These are phyloP conservation scores for Furcifer pardalis DNA, from an alignment of 2,797 vertebrate genomes.

Conservation along the genomic window DNA sequence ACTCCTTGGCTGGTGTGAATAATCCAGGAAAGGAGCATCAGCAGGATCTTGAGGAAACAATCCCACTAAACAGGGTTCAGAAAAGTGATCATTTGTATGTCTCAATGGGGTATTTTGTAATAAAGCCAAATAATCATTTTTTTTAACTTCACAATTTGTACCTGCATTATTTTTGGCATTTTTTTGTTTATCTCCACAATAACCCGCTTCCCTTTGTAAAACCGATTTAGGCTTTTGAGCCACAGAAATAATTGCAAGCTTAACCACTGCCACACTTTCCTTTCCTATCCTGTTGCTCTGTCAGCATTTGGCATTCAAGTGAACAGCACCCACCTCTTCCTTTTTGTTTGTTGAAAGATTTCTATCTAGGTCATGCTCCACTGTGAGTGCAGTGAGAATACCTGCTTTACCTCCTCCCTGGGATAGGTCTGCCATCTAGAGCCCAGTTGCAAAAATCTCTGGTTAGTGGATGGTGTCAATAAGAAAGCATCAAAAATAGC, in stretches of 20 bases:
- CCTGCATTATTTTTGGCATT: not conserved
- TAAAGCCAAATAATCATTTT: not conserved
- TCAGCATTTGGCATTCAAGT: constrained; percentile 9
- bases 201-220: not conserved
- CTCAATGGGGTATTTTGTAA: no score
- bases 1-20: not conserved
- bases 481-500: not conserved
- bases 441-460: not conserved
- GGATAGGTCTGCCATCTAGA: constrained; percentile 7
- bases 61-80: not conserved
- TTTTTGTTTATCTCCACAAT: not conserved
- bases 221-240: not conserved
- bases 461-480: not conserved
- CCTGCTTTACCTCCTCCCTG: not conserved
- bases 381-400: not conserved
- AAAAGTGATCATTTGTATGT: not conserved
- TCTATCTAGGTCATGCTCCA: constrained; percentile 29
- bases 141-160: not conserved
- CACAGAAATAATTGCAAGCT: constrained; percentile 12
- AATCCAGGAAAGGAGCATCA: not conserved
- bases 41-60: not conserved
- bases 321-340: not conserved
- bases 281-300: not conserved
- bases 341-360: constrained; percentile 23
- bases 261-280: not conserved